Evolutionary conservation across 2,888 invertebrate genomes (phyloP).

Genomic region (Eubasilissa splendida): DNA sequence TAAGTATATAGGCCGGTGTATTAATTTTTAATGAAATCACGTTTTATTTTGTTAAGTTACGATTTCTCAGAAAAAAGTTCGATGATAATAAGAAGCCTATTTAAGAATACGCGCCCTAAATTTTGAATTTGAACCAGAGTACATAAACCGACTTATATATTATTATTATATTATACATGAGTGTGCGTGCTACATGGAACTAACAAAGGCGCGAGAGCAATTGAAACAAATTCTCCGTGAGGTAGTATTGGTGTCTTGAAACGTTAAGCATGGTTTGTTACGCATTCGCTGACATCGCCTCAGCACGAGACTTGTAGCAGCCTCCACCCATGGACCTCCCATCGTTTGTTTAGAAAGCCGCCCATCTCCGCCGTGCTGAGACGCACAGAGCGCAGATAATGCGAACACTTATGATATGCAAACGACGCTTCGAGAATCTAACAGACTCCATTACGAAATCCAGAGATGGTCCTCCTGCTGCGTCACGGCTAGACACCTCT

Average conservation of each 20-base stretch:
- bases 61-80: no score
- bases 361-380: conserved; percentile 13
- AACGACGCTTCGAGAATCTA: conserved; percentile 4
- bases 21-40: no score
- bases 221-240: not conserved
- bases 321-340: conserved; percentile 39
- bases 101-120: no score
- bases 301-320: conserved; percentile 8
- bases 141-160: no score
- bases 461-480: conserved; percentile 2
- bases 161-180: no score
- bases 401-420: conserved; percentile 1
- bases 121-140: no score
- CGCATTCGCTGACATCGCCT: conserved; percentile 39
- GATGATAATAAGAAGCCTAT: no score
- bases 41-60: no score
- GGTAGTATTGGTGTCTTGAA: not conserved
- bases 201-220: not conserved
- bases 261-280: conserved; percentile 26
- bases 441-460: conserved; percentile 6
- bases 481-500: not conserved
- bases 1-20: no score
- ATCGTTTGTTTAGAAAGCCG: conserved; percentile 42
- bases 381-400: conserved; percentile 28
- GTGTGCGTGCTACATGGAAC: no score